Evolutionary conservation across 2,888 invertebrate genomes (phyloP).

Genomic region (Perdita meconis): DNA sequence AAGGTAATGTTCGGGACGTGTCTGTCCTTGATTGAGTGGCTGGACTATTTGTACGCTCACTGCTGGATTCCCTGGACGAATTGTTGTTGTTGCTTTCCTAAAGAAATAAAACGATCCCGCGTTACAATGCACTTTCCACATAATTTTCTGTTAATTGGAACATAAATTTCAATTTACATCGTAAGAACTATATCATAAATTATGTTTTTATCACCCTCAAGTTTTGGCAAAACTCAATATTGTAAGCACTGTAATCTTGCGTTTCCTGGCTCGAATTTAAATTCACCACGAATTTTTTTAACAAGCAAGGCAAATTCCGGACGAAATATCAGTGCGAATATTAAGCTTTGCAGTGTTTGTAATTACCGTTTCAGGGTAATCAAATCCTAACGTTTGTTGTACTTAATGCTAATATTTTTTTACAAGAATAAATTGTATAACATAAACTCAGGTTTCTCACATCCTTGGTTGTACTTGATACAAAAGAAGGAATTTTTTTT

Average conservation of each 20-base stretch:
- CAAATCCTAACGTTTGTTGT: conserved; percentile 29
- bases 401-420: conserved; percentile 51
- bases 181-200: conserved; percentile 53
- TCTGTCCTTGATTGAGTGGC: conserved; percentile 68
- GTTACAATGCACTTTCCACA: conserved; percentile 46
- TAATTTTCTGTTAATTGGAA: conserved; percentile 40
- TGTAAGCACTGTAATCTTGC: conserved; percentile 30
- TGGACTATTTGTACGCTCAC: conserved; percentile 77
- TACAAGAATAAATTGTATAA: conserved; percentile 27
- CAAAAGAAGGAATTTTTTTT: conserved; percentile 58
- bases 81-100: conserved; percentile 84
- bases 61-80: conserved; percentile 79
- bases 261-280: neutral
- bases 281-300: neutral
- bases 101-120: conserved; percentile 69
- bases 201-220: conserved; percentile 39
- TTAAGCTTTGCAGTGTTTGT: conserved; percentile 45
- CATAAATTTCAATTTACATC: conserved; percentile 57
- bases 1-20: conserved; percentile 72
- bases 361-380: conserved; percentile 29
- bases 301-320: neutral
- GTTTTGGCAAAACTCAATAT: conserved; percentile 49
- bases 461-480: conserved; percentile 71
- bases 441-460: conserved; percentile 43
- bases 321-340: conserved; percentile 52